phyloP scores from a whole-genome alignment of 2,797 vertebrate species.

The Mus minutoides region DNA sequence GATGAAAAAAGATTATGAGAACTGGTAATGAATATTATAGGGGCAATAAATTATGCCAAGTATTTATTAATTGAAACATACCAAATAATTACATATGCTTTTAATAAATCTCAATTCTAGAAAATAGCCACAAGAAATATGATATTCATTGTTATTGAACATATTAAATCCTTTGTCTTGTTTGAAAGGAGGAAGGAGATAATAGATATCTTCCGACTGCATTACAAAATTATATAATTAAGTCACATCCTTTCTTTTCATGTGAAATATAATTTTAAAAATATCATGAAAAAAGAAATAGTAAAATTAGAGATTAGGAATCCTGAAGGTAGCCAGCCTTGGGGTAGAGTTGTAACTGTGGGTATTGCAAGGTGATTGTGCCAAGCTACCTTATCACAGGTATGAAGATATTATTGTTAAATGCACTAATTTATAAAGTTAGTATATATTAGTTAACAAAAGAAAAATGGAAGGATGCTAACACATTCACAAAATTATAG shows the following conservation, averaged over 20 bases:
- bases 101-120: neutral
- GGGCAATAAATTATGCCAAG: neutral
- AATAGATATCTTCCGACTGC: neutral
- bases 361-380: neutral
- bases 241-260: neutral
- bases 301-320: neutral
- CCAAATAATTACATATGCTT: neutral
- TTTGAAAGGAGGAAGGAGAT: neutral
- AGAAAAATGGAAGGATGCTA: neutral
- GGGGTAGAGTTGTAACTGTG: neutral
- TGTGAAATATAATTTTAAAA: neutral
- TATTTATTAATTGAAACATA: neutral
- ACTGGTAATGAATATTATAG: neutral
- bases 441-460: neutral
- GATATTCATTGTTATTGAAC: neutral
- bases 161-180: neutral
- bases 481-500: neutral
- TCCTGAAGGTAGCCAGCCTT: neutral
- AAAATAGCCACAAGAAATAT: neutral
- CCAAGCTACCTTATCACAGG: neutral
- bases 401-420: neutral
- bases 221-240: conserved; percentile 2
- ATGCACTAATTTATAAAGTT: neutral
- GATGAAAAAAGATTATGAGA: neutral
- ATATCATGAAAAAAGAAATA: neutral